Percentiles rank a stretch among this genome's conserved stretches.
phyloP scores from a whole-genome alignment of 2,113 vertebrate species.

The Limnothrissa miodon region DNA sequence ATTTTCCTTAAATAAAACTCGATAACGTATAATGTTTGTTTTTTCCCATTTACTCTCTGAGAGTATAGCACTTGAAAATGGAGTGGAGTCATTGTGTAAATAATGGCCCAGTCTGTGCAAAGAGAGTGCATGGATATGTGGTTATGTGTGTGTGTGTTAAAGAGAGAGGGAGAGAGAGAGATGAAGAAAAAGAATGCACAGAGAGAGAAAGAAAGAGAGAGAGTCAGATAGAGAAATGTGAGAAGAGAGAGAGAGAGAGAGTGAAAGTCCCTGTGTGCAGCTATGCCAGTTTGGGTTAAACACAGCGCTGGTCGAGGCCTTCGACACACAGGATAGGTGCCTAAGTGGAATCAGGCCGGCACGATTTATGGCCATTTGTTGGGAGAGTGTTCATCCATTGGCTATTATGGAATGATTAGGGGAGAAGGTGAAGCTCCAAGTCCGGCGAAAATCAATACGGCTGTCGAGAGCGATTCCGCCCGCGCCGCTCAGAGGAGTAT shows the following conservation, averaged over 20 bases:
- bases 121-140: constrained; percentile 24
- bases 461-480: constrained; percentile 98
- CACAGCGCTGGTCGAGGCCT: constrained; percentile 59
- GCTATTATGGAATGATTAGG: constrained; percentile 99
- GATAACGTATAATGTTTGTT: constrained; percentile 35
- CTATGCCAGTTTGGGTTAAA: constrained; percentile 74
- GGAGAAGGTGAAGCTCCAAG: constrained; percentile 99
- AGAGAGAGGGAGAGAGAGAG: not conserved
- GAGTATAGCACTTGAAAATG: constrained; percentile 41
- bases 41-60: constrained; percentile 40
- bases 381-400: constrained; percentile 99
- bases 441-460: constrained; percentile 99
- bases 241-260: constrained; percentile 32
- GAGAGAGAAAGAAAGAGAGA: constrained; percentile 28
- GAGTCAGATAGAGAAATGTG: constrained; percentile 38
- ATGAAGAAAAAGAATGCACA: constrained; percentile 27
- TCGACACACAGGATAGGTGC: constrained; percentile 75
- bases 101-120: constrained; percentile 34
- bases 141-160: constrained; percentile 25
- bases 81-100: constrained; percentile 39
- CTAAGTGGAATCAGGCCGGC: constrained; percentile 78
- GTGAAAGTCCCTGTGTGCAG: constrained; percentile 46
- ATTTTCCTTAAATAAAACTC: constrained; percentile 29
- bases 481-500: constrained; percentile 73
- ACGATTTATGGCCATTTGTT: constrained; percentile 98